Base-by-base conservation (phyloP, 1,140 invertebrate species). In the Drosophila kepulauana region DNA sequence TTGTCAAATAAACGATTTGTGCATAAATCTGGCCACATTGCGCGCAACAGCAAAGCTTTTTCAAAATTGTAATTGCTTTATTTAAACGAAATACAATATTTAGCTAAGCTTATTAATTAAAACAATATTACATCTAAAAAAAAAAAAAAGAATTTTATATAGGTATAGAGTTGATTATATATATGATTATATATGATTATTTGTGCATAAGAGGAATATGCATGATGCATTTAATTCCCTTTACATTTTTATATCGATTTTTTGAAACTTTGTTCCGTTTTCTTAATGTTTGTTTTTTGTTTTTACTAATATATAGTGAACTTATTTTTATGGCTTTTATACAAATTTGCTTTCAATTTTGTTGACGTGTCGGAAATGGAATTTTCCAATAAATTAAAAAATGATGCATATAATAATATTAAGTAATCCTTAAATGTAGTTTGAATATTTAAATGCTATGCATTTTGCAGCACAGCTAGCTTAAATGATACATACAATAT, bases 251-350 rank as follows among this genome's bases (percentile, higher is more conserved):
- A 46, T 45, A 43, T 28, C 16, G 28, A 28, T 51, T 25, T 59
- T 6, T 33, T 35, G 38, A 33, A 11, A 28, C 3, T 35, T 65
- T 49, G 11, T 28, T 28, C 7, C 16, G 25, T 54, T 25, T 25
- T 25, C 20, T 25, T 25, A 25, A 25, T 25, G 20, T 25, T 25
- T 56, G 4, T 35, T 58, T 54, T 28, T 35, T 49, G 16, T 16
- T 45, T 11, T 51, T 63, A 73, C 71, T 72, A 82, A 68, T 68
- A 82, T 89, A 88, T 84, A 79, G 80, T 85, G 77, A 88, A 82
- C 84, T 88, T 88, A 88, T 81, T 84, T 38, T 84, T 88, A 88
- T 88, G 84, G 84, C 84, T 88, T 89, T 85, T 85, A 84, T 77
- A 81, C 78, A 87, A 71, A 75, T 73, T 87, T 79, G 66, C 56